Percentiles rank a stretch among this genome's conserved stretches.
phyloP scores from a whole-genome alignment of 2,888 invertebrate species.

The Meliscaeva auricollis region DNA sequence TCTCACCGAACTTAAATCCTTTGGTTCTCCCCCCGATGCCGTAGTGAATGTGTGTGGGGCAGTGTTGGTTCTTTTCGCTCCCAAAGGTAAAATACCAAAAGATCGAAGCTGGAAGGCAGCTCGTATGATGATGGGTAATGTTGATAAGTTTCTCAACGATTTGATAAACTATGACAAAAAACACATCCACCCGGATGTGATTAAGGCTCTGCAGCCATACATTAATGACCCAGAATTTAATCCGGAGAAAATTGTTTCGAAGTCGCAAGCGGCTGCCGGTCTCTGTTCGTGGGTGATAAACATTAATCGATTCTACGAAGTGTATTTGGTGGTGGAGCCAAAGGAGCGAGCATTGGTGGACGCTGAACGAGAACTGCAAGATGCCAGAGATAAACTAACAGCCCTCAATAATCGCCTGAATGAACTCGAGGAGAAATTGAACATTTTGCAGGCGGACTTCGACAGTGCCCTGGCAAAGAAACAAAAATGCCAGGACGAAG shows the following conservation, averaged over 20 bases:
- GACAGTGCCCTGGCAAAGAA: slow-evolving; percentile 94
- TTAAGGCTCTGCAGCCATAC: slow-evolving; percentile 89
- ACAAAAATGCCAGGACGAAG: slow-evolving; percentile 95
- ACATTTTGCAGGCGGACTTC: slow-evolving; percentile 91
- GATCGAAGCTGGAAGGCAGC: slow-evolving; percentile 97
- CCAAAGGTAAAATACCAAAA: slow-evolving; percentile 93
- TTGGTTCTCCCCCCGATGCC: slow-evolving; percentile 95
- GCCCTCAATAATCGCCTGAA: slow-evolving; percentile 89
- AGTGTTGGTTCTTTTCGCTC: slow-evolving; percentile 93
- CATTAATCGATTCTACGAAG: slow-evolving; percentile 94
- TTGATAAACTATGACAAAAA: slow-evolving; percentile 96
- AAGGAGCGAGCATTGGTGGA: slow-evolving; percentile 93
- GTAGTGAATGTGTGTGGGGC: slow-evolving; percentile 95
- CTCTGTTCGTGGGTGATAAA: slow-evolving; percentile 98
- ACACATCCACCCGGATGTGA: slow-evolving; percentile 94
- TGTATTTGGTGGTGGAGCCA: slow-evolving; percentile 96
- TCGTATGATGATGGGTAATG: slow-evolving; percentile 95
- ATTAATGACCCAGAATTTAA: slow-evolving; percentile 90
- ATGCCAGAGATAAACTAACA: slow-evolving; percentile 92
- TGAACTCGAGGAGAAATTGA: slow-evolving; percentile 90
- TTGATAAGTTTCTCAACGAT: slow-evolving; percentile 93
- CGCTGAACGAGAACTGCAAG: slow-evolving; percentile 93
- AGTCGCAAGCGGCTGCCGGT: slow-evolving; percentile 96
- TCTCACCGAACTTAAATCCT: slow-evolving; percentile 96
- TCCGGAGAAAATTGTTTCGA: slow-evolving; percentile 92